A percentile compares a stretch with the other conserved stretches of the same genome.
phyloP scores from a whole-genome alignment of 1,140 invertebrate species.

The Brachionus koreanus region DNA sequence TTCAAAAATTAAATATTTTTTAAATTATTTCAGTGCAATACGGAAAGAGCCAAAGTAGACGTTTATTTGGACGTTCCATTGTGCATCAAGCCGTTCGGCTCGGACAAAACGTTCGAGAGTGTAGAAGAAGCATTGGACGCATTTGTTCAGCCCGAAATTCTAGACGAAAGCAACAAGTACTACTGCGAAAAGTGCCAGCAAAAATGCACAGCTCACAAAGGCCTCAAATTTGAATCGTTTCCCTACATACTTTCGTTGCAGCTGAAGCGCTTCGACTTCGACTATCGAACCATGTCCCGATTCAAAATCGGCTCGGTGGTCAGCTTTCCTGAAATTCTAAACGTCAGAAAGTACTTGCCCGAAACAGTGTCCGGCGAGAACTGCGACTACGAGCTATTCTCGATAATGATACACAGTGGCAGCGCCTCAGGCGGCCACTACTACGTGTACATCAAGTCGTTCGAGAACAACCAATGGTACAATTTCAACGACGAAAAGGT shows the following conservation, averaged over 20 bases:
- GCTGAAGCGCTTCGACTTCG: constrained; percentile 97
- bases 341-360: constrained; percentile 78
- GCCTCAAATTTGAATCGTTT: constrained; percentile 91
- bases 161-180: constrained; percentile 99
- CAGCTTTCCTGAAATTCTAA: constrained; percentile 83
- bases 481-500: constrained; percentile 65
- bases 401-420: constrained; percentile 89
- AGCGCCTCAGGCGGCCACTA: constrained; percentile 87
- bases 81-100: constrained; percentile 78
- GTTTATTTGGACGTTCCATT: constrained; percentile 83
- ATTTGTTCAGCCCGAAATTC: constrained; percentile 86
- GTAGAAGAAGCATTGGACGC: constrained; percentile 85
- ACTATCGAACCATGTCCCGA: constrained; percentile 90
- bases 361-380: constrained; percentile 63
- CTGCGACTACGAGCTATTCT: constrained; percentile 93
- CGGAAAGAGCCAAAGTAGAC: constrained; percentile 76
- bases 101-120: constrained; percentile 67
- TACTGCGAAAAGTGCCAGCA: constrained; percentile 94
- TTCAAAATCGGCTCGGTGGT: constrained; percentile 98
- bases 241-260: constrained; percentile 96
- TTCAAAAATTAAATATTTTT: no score
- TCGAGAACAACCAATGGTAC: constrained; percentile 62
- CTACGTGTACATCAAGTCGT: constrained; percentile 81
- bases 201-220: constrained; percentile 88
- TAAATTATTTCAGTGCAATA: constrained; percentile 64